Conservation (phyloP, 2,797 vertebrate genomes). For the Enteromius argenteus region DNA sequence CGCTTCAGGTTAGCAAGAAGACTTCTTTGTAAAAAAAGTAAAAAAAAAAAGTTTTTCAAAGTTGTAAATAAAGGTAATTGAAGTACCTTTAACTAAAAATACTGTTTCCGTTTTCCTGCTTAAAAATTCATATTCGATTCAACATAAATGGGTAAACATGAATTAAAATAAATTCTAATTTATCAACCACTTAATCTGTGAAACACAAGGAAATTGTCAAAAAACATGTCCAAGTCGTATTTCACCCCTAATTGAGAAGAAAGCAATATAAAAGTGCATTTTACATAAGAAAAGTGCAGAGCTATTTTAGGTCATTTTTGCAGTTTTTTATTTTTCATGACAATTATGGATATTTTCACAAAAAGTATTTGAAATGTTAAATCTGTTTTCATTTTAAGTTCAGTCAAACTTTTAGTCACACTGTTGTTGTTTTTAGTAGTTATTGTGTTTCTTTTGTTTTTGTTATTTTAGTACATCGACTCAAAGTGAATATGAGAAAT, state of each 20-base stretch:
- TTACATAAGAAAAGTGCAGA: neutral
- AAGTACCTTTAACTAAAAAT: neutral
- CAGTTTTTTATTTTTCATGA: neutral
- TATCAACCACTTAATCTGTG: neutral
- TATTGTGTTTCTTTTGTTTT: neutral
- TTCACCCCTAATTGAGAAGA: neutral
- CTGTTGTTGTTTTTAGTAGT: neutral
- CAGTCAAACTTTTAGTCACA: neutral
- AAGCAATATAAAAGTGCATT: neutral
- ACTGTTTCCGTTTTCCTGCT: neutral
- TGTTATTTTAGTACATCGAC: neutral
- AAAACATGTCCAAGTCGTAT: neutral
- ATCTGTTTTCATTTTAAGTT: neutral
- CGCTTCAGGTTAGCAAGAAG: slow-evolving; percentile 85
- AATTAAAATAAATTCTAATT: neutral
- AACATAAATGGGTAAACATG: neutral
- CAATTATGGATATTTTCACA: neutral
- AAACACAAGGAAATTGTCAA: neutral
- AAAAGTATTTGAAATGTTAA: neutral
- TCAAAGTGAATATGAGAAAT: neutral
- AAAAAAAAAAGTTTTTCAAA: slow-evolving; percentile 54
- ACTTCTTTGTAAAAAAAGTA: neutral
- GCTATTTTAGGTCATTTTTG: neutral
- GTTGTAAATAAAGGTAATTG: neutral
- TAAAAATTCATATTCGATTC: neutral